Conservation (phyloP, 2,888 invertebrate genomes). For the Drosophila dives region DNA sequence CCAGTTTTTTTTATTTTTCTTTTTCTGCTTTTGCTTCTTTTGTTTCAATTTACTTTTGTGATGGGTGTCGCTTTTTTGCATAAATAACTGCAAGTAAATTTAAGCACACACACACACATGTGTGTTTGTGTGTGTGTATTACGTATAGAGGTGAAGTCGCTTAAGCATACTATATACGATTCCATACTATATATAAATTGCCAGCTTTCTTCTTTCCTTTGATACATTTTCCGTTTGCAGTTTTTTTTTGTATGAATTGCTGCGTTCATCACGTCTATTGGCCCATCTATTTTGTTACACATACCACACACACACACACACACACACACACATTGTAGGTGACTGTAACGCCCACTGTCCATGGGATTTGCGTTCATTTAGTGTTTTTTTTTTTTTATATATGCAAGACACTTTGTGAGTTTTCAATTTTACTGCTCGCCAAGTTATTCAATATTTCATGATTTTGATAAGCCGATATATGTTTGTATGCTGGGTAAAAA, state of each 20-base stretch:
- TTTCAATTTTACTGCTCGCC: slow-evolving; percentile 23
- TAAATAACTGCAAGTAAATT: slow-evolving; percentile 80
- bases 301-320: slow-evolving; percentile 10
- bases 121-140: neutral
- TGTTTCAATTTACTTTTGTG: slow-evolving; percentile 42
- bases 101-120: slow-evolving; percentile 45
- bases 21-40: slow-evolving; percentile 1
- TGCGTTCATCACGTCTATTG: slow-evolving; percentile 77
- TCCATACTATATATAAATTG: slow-evolving; percentile 62
- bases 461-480: slow-evolving; percentile 56
- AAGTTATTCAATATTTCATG: slow-evolving; percentile 59
- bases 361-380: slow-evolving; percentile 49
- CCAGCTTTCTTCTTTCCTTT: slow-evolving; percentile 42
- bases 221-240: slow-evolving; percentile 16
- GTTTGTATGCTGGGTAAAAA: slow-evolving; percentile 21
- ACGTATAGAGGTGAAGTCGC: slow-evolving; percentile 33
- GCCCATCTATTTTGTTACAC: slow-evolving; percentile 58
- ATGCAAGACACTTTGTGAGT: slow-evolving; percentile 15
- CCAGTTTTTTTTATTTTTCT: neutral
- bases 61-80: slow-evolving; percentile 61
- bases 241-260: slow-evolving; percentile 31
- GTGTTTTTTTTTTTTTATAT: slow-evolving; percentile 35
- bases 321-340: slow-evolving; percentile 12
- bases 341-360: slow-evolving; percentile 45
- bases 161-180: slow-evolving; percentile 43